Evolutionary conservation across 2,888 invertebrate species (phyloP).

Genomic region (Orthonychiurus folsomi): DNA sequence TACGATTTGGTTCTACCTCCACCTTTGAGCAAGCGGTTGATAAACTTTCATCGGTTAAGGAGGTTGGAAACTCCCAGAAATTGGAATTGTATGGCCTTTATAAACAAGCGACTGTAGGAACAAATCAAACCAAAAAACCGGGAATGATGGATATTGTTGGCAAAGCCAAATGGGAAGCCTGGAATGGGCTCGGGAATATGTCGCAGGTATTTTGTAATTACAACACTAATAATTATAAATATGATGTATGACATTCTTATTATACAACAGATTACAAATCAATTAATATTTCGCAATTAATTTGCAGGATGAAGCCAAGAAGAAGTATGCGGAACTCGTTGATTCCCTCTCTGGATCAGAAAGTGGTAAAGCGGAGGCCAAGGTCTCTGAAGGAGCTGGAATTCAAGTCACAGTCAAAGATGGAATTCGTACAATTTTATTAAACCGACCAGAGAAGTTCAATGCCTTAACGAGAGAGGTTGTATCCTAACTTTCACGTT

Average conservation of each 20-base stretch:
- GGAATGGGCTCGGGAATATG: slow-evolving; percentile 48
- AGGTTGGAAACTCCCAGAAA: slow-evolving; percentile 40
- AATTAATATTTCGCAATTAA: too few relatives aligned
- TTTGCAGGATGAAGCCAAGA: slow-evolving; percentile 48
- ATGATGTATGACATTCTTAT: slow-evolving; percentile 2
- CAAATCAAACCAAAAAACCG: slow-evolving; percentile 48
- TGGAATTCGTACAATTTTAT: slow-evolving; percentile 54
- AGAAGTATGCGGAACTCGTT: slow-evolving; percentile 47
- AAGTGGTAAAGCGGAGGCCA: slow-evolving; percentile 18
- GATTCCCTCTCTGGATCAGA: slow-evolving; percentile 41
- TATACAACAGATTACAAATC: too few relatives aligned
- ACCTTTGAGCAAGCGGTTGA: slow-evolving; percentile 8
- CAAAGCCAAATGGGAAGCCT: slow-evolving; percentile 52
- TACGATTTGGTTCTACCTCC: too few relatives aligned
- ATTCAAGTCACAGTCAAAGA: slow-evolving; percentile 44
- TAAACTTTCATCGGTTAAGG: slow-evolving; percentile 14
- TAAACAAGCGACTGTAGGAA: slow-evolving; percentile 50
- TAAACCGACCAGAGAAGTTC: slow-evolving; percentile 68
- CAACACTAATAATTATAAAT: neutral
- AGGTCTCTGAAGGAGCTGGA: slow-evolving; percentile 19
- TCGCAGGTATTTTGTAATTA: slow-evolving; percentile 44
- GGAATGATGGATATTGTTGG: slow-evolving; percentile 52
- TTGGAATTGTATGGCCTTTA: slow-evolving; percentile 50
- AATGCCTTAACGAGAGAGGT: slow-evolving; percentile 62
- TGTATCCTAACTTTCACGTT: slow-evolving; percentile 28